Evolutionary conservation across 2,888 invertebrate genomes (phyloP).

Genomic region (Hetaerina titia): DNA sequence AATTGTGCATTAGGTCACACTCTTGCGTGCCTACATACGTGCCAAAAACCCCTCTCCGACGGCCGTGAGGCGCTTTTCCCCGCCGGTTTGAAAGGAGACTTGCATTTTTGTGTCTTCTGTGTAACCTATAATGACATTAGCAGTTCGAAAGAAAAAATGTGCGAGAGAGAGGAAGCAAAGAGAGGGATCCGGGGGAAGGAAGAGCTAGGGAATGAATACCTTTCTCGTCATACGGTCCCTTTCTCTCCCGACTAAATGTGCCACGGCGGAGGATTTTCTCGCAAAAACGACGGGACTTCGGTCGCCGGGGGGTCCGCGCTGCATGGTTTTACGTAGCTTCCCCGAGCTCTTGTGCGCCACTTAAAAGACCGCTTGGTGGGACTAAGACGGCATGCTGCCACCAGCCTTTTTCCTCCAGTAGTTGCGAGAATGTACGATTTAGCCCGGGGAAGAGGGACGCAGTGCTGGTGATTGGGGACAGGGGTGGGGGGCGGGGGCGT

Average conservation of each 20-base stretch:
- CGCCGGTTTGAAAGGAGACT: conserved; percentile 56
- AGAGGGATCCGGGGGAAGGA: conserved; percentile 9
- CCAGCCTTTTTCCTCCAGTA: background rate
- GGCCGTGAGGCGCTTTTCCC: conserved; percentile 50
- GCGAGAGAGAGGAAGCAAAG: conserved; percentile 46
- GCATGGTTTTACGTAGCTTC: conserved; percentile 32
- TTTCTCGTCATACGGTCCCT: conserved; percentile 46
- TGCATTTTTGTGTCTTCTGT: conserved; percentile 66
- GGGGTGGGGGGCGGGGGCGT: background rate
- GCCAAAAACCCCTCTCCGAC: conserved; percentile 46
- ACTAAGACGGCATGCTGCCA: background rate
- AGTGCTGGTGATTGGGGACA: background rate
- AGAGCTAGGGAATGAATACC: conserved; percentile 53
- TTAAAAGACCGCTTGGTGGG: background rate
- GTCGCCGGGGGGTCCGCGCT: background rate
- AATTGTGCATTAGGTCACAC: conserved; percentile 52
- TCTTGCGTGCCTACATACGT: conserved; percentile 52
- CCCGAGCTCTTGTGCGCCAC: background rate
- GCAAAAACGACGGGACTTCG: conserved; percentile 9
- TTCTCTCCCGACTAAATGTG: conserved; percentile 36
- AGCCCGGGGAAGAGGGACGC: background rate
- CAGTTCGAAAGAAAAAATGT: conserved; percentile 38
- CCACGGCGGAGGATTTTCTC: conserved; percentile 5
- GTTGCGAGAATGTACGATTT: background rate
- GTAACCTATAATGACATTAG: conserved; percentile 66